Conservation (phyloP, 2,797 vertebrate genomes). For the Hipposideros larvatus region DNA sequence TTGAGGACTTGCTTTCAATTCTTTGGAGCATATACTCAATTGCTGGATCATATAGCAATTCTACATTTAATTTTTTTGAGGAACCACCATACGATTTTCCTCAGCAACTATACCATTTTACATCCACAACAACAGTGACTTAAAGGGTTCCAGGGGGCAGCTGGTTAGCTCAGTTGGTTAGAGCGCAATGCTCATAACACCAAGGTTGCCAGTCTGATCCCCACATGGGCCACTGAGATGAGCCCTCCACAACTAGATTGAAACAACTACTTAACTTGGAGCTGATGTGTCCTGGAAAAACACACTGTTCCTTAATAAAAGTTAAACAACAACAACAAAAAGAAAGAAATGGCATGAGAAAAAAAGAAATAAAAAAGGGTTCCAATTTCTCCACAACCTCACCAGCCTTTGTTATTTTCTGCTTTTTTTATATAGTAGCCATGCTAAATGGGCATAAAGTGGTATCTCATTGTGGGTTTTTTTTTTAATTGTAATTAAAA, state of each 20-base stretch:
- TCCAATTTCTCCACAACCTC: background rate
- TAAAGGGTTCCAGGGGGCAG: background rate
- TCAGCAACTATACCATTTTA: background rate
- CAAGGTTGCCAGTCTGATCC: too few relatives aligned
- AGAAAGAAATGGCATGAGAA: too few relatives aligned
- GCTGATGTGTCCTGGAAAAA: too few relatives aligned
- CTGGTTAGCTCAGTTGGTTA: too few relatives aligned
- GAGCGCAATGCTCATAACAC: too few relatives aligned
- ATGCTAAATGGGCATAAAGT: background rate
- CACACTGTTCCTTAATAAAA: too few relatives aligned
- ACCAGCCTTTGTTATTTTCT: background rate
- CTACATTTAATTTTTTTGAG: background rate
- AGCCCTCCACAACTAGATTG: too few relatives aligned
- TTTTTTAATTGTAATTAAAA: too few relatives aligned
- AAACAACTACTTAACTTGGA: too few relatives aligned
- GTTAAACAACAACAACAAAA: too few relatives aligned
- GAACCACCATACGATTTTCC: background rate
- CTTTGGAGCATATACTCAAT: background rate
- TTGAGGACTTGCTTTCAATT: background rate
- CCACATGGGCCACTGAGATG: too few relatives aligned
- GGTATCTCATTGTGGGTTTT: background rate
- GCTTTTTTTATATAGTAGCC: background rate
- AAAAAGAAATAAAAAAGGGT: background rate
- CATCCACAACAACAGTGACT: background rate
- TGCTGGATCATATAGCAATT: background rate